phyloP scores from a whole-genome alignment of 2,888 invertebrate species.

The Mayetiola destructor region DNA sequence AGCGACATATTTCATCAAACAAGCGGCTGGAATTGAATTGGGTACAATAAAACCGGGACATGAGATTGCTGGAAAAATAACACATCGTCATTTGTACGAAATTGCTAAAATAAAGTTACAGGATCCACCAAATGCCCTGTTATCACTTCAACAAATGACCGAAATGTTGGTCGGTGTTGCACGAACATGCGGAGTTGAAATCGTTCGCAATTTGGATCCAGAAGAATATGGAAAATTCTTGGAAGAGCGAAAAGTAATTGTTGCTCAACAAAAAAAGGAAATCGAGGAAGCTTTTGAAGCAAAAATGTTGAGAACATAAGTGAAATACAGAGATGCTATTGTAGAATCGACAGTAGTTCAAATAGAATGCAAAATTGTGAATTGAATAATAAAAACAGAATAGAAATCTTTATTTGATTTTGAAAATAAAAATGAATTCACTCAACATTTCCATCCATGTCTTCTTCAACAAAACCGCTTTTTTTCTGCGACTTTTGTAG shows the following conservation, averaged over 20 bases:
- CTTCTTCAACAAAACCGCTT: constrained; percentile 3
- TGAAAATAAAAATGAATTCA: too few relatives aligned
- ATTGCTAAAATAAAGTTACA: constrained; percentile 91
- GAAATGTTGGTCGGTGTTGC: constrained; percentile 63
- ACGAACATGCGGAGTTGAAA: constrained; percentile 67
- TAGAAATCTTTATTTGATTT: background rate
- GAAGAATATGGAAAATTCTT: constrained; percentile 72
- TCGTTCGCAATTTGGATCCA: constrained; percentile 61
- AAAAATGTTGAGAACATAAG: constrained; percentile 71
- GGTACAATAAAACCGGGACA: constrained; percentile 59
- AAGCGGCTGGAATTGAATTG: constrained; percentile 83
- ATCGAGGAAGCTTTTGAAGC: constrained; percentile 75
- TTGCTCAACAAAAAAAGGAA: constrained; percentile 59
- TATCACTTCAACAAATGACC: constrained; percentile 53
- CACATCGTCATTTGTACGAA: constrained; percentile 91
- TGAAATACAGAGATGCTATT: background rate
- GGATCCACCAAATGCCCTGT: constrained; percentile 51
- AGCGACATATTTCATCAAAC: constrained; percentile 73
- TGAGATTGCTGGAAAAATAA: constrained; percentile 77
- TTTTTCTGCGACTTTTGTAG: background rate
- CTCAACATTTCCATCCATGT: background rate
- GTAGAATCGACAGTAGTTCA: background rate
- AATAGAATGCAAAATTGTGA: background rate
- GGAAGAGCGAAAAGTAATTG: constrained; percentile 50
- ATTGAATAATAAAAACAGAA: background rate